Evolutionary conservation across 2,113 vertebrate genomes (phyloP).

Genomic region (Eulemur rufifrons): DNA sequence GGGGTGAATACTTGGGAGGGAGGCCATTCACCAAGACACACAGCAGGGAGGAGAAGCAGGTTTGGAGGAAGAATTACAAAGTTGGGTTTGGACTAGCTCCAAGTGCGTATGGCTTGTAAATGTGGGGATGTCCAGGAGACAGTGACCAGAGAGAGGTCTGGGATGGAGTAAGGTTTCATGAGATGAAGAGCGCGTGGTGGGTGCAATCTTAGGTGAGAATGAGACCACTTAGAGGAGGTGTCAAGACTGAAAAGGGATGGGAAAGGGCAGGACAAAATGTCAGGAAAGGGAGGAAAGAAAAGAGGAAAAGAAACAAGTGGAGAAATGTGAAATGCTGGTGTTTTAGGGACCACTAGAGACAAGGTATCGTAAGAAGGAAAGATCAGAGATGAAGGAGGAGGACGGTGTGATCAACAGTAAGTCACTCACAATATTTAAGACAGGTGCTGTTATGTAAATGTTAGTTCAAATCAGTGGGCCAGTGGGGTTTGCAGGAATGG

Average conservation of each 20-base stretch:
- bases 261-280: neutral
- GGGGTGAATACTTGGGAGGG: neutral
- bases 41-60: neutral
- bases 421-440: neutral
- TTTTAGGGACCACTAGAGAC: neutral
- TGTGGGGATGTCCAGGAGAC: neutral
- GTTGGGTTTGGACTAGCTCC: neutral
- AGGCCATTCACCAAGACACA: neutral
- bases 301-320: neutral
- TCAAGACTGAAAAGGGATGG: neutral
- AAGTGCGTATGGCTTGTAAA: neutral
- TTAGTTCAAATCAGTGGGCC: neutral
- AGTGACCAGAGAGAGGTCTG: neutral
- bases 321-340: neutral
- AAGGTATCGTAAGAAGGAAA: neutral
- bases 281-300: neutral
- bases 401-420: neutral
- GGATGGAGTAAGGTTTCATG: neutral
- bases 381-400: neutral
- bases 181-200: neutral
- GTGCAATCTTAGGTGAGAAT: neutral
- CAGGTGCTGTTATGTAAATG: neutral
- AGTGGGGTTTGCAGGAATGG: neutral
- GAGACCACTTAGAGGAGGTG: neutral
- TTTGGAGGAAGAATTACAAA: neutral